A percentile compares a stretch with the other conserved stretches of the same genome.
Evolutionary conservation across 1,140 invertebrate genomes (phyloP).

Genomic region (Kradibia gibbosae): DNA sequence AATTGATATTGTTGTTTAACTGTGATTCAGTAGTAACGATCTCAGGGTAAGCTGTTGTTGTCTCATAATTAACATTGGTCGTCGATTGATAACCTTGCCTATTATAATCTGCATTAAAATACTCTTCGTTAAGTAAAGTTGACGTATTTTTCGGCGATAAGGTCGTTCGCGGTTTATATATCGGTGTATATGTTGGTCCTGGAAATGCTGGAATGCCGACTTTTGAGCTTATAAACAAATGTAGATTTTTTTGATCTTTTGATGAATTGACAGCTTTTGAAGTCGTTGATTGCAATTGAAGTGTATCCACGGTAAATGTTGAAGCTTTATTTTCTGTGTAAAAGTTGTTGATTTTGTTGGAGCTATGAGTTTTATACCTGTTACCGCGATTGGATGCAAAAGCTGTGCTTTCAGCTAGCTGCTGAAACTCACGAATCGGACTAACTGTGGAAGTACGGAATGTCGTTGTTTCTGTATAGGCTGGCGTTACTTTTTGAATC

Average conservation of each 20-base stretch:
- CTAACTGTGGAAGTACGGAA: conserved; percentile 64
- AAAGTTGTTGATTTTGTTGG: conserved; percentile 59
- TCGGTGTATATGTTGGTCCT: conserved; percentile 63
- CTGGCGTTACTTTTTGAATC: conserved; percentile 59
- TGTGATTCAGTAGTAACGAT: conserved; percentile 14
- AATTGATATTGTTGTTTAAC: neutral
- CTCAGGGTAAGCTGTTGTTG: conserved; percentile 49
- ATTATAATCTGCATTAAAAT: conserved; percentile 56
- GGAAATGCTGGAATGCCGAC: conserved; percentile 56
- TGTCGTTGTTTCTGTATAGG: conserved; percentile 67
- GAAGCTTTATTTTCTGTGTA: conserved; percentile 50
- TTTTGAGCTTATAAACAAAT: conserved; percentile 41
- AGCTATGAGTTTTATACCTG: conserved; percentile 64
- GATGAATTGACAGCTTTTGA: neutral
- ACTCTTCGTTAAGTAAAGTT: conserved; percentile 55
- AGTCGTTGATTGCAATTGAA: conserved; percentile 14
- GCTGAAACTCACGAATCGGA: conserved; percentile 78
- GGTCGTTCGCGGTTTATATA: conserved; percentile 63
- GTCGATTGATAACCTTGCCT: conserved; percentile 54
- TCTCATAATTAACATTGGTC: conserved; percentile 46
- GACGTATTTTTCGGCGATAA: conserved; percentile 53
- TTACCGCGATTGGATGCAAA: conserved; percentile 77
- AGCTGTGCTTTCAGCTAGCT: conserved; percentile 82
- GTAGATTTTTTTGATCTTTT: conserved; percentile 7
- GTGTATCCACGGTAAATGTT: conserved; percentile 1